A percentile compares a stretch with the other conserved stretches of the same genome.
Evolutionary conservation across 2,888 invertebrate genomes (phyloP).

Genomic region (Lasius platythorax): DNA sequence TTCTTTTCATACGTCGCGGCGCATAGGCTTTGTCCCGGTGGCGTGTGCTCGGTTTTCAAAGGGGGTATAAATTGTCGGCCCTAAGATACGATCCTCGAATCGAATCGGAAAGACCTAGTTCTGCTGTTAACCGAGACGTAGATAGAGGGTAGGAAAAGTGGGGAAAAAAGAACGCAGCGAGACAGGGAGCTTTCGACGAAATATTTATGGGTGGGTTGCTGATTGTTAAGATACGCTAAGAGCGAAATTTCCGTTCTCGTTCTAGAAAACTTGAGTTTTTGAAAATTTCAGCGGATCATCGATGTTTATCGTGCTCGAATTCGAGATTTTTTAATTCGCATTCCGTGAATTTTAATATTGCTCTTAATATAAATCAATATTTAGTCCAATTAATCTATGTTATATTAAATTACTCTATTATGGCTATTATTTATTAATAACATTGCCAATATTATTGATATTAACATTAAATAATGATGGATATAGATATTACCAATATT

Average conservation of each 20-base stretch:
- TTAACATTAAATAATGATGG: not conserved
- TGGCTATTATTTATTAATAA: not conserved
- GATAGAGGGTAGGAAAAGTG: not conserved
- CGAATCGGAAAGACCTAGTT: conserved; percentile 64
- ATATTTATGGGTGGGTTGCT: not conserved
- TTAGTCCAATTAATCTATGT: conserved; percentile 3
- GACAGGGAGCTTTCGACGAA: not conserved
- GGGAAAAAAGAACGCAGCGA: not conserved
- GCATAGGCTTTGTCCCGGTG: conserved; percentile 41
- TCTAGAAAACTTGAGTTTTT: conserved; percentile 11
- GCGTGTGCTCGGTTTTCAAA: conserved; percentile 46
- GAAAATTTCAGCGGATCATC: conserved; percentile 32
- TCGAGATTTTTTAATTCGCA: not conserved
- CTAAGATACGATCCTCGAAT: conserved; percentile 69
- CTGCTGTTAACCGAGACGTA: not conserved
- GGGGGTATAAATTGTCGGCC: conserved; percentile 70
- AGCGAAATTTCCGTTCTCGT: conserved; percentile 22
- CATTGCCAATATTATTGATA: not conserved
- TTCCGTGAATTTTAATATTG: not conserved
- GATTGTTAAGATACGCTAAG: conserved; percentile 32
- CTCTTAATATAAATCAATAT: not conserved
- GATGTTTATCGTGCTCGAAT: conserved; percentile 10
- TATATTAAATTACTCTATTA: conserved; percentile 1
- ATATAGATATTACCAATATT: not conserved
- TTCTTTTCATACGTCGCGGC: conserved; percentile 49